Evolutionary conservation across 1,140 invertebrate genomes (phyloP), one percentile per base, ranked within the genome.

Genomic region (Eumaeus atala): DNA sequence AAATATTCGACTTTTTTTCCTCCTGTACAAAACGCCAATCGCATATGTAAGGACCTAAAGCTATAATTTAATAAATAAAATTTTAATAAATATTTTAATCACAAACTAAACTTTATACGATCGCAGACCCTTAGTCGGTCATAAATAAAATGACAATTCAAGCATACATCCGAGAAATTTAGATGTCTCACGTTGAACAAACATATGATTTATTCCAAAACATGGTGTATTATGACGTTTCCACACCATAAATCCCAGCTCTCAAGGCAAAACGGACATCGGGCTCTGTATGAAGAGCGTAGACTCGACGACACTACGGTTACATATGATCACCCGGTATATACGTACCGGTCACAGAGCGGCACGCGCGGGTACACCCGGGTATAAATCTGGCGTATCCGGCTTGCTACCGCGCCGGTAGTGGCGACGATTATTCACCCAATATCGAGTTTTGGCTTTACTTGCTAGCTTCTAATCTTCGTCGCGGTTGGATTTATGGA

Each of bases 361-460:
- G 73, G 68, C 65, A 70, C 60, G 70, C 65, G 67, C 70, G 68
- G 68, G 60, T 70, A 62, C 60, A 52, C 56, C 59, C 64, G 67
- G 68, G 63, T 71, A 86, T 86, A 86, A 84, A 86, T 86, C 81
- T 84, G 73, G 69, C 69, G 60, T 74, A 77, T 86, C 83, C 83
- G 83, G 81, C 61, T 70, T 66, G 65, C 67, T 64, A 76, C 79
- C 80, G 71, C 73, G 71, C 83, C 83, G 83, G 83, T 83, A 86
- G 80, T 82, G 76, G 72, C 70, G 77, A 78, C 83, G 77, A 84
- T 86, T 86, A 86, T 84, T 86, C 80, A 86, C 74, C 77, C 76
- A 84, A 83, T 84, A 86, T 86, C 83, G 79, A 84, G 77, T 83
- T 86, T 84, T 81, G 77, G 83, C 79, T 80, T 76, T 72, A 81